A percentile compares a stretch with the other conserved stretches of the same genome.
Evolutionary conservation across 2,888 invertebrate genomes (phyloP).

Genomic region (Sturmia bella): DNA sequence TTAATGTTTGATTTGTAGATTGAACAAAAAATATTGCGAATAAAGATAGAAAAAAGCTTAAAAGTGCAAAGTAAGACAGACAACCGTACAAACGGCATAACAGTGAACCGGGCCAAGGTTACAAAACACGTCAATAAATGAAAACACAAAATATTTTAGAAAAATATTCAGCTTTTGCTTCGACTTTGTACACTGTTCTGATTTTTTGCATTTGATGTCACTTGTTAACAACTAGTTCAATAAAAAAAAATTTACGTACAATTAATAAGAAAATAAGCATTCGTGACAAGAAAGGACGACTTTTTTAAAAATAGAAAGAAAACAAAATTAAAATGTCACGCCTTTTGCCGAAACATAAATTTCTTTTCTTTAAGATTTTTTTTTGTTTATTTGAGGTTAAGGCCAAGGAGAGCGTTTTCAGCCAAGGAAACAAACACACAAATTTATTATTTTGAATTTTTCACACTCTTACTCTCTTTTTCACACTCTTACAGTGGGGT

Average conservation of each 20-base stretch:
- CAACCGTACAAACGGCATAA: conserved; percentile 61
- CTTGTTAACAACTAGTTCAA: conserved; percentile 18
- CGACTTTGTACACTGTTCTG: conserved; percentile 4
- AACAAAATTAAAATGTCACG: conserved; percentile 9
- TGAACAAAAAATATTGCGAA: conserved; percentile 30
- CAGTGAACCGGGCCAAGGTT: conserved; percentile 79
- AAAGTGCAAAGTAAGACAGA: conserved; percentile 25
- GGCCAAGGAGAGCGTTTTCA: conserved; percentile 25
- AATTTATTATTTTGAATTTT: conserved; percentile 48
- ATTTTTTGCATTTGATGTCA: conserved; percentile 40
- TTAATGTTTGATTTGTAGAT: conserved; percentile 56
- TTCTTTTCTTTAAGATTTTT: neutral
- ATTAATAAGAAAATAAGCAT: conserved; percentile 22
- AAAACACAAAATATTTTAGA: conserved; percentile 60
- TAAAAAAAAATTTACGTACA: conserved; percentile 21
- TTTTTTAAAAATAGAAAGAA: neutral
- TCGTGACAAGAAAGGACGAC: conserved; percentile 33
- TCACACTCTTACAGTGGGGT: conserved; percentile 45
- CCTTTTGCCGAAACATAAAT: conserved; percentile 3
- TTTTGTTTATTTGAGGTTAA: conserved; percentile 25
- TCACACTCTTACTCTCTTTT: conserved; percentile 47
- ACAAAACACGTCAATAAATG: conserved; percentile 79
- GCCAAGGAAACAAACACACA: conserved; percentile 19
- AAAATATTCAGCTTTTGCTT: conserved; percentile 50
- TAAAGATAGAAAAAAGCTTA: conserved; percentile 33